Percentiles rank a stretch among this genome's conserved stretches.
These are phyloP conservation scores for Periplaneta americana DNA, from an alignment of 1,140 invertebrate species.

Conservation along the genomic window DNA sequence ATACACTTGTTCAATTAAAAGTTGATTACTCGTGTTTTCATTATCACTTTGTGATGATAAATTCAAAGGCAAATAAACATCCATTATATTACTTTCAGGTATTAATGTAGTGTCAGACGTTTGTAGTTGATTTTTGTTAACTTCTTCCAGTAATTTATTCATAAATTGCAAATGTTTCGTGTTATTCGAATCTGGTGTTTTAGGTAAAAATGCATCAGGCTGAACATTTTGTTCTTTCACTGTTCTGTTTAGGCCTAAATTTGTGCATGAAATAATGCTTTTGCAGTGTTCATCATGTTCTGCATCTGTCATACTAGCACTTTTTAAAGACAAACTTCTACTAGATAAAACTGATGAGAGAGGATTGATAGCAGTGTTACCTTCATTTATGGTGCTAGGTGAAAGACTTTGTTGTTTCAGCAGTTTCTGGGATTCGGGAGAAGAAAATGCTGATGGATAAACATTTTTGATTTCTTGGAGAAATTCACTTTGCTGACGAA, in stretches of 20 bases:
- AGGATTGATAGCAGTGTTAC: not conserved
- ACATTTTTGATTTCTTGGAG: conserved; percentile 48
- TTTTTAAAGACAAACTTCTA: not conserved
- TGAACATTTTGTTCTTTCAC: not conserved
- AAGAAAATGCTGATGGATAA: conserved; percentile 24
- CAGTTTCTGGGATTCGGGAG: not conserved
- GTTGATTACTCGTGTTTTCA: not conserved
- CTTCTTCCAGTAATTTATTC: not conserved
- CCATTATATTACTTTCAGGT: not conserved
- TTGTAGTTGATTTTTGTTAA: not conserved
- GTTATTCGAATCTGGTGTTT: not conserved
- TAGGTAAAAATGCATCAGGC: not conserved
- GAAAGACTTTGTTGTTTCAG: not conserved
- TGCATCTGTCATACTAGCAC: not conserved
- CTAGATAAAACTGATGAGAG: not conserved
- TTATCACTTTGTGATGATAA: not conserved
- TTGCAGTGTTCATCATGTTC: not conserved
- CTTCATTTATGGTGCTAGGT: not conserved
- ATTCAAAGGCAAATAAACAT: not conserved
- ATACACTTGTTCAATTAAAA: too few species aligned
- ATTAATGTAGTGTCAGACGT: not conserved
- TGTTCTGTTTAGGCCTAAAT: not conserved
- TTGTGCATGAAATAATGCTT: not conserved
- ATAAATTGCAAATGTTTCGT: not conserved
- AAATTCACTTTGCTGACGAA: conserved; percentile 50